phyloP scores from a whole-genome alignment of 2,888 invertebrate genomes.

The Oscheius sp. region DNA sequence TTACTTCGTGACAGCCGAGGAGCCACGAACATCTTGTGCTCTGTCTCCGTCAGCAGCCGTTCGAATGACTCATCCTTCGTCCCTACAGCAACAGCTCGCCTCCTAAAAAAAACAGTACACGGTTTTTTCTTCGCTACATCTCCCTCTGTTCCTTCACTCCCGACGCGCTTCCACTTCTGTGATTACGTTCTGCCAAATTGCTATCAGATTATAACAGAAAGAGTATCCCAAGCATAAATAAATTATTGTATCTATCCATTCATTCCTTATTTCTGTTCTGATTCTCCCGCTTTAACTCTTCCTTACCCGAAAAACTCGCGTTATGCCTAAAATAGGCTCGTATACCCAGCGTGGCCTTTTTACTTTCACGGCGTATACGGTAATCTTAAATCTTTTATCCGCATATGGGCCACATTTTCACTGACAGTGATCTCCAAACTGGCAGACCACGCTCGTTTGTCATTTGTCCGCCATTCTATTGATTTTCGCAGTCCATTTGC shows the following conservation, averaged over 20 bases:
- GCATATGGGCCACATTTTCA: too few species aligned
- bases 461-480: too few species aligned
- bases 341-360: neutral
- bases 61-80: neutral
- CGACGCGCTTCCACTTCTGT: slow-evolving; percentile 31
- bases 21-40: slow-evolving; percentile 27
- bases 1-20: slow-evolving; percentile 43
- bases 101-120: slow-evolving; percentile 10
- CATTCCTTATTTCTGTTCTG: neutral
- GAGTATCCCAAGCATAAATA: slow-evolving; percentile 25
- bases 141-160: slow-evolving; percentile 12
- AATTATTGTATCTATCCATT: slow-evolving; percentile 9
- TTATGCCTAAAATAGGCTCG: neutral
- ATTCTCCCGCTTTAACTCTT: neutral
- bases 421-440: too few species aligned
- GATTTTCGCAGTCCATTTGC: too few species aligned
- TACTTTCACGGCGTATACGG: neutral
- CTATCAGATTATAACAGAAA: slow-evolving; percentile 29
- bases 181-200: slow-evolving; percentile 37
- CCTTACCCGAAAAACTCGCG: neutral
- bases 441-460: too few species aligned
- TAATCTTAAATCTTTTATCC: too few species aligned
- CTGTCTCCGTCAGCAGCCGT: neutral
- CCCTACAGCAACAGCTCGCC: slow-evolving; percentile 30
- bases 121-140: slow-evolving; percentile 7